Evolutionary conservation across 2,113 vertebrate genomes (phyloP).

Genomic region (Pampusana beccarii): DNA sequence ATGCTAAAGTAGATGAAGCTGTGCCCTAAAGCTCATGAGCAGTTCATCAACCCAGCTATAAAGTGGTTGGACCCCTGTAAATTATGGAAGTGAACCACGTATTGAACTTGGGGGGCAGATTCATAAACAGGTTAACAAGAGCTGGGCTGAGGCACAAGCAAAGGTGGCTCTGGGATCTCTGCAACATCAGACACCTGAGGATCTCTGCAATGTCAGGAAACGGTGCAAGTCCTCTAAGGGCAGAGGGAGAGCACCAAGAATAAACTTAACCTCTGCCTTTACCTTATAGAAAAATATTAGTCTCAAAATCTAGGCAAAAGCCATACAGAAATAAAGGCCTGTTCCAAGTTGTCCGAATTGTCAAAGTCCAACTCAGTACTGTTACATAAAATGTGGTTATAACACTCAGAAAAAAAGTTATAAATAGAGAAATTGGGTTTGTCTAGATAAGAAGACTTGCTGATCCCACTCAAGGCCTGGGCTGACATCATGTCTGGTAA

Average conservation of each 20-base stretch:
- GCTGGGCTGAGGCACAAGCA: neutral
- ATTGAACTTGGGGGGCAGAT: neutral
- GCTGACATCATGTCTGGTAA: slow-evolving; percentile 65
- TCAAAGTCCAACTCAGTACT: neutral
- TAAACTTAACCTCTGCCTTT: neutral
- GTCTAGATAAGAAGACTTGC: neutral
- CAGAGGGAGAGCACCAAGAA: neutral
- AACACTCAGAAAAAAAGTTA: neutral
- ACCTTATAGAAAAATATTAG: neutral
- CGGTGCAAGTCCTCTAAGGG: neutral
- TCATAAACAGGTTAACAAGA: neutral
- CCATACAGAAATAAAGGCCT: neutral
- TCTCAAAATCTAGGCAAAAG: neutral
- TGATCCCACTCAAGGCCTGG: slow-evolving; percentile 1
- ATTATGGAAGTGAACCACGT: neutral
- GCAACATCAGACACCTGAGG: neutral
- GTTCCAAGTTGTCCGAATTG: neutral
- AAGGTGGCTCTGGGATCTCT: neutral
- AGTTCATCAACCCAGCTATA: neutral
- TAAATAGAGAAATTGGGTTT: neutral
- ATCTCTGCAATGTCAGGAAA: neutral
- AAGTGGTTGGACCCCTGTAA: neutral
- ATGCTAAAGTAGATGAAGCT: neutral
- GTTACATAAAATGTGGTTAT: neutral
- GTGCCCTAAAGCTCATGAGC: neutral